Evolutionary conservation across 2,888 invertebrate species (phyloP), one percentile per base, ranked within the genome.

Genomic region (Mylabris sibirica): DNA sequence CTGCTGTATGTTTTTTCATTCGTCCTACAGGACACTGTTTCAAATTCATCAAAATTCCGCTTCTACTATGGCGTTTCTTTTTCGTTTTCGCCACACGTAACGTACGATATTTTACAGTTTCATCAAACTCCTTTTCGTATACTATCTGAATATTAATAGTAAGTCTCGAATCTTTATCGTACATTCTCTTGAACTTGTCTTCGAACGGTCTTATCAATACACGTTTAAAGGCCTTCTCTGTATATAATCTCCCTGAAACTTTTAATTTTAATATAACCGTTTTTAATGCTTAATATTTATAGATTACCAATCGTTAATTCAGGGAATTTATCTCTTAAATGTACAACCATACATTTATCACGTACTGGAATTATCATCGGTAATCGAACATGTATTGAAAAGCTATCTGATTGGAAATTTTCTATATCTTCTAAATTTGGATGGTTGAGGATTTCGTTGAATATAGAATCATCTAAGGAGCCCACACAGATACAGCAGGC

Each of bases 401-500:
- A 61, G 11, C 24, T 41, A 2, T 35, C 17, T 6, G 30, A 38
- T 22, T 6, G 11, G n/a, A 61, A 34, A 22, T 35, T 5, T 0
- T 6, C 0, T 1, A 61, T 9, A 2, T 41, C 9, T 4, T 34
- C 14, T 14, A 38, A 14, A 14, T 3, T n/a, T 3, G 3, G 3
- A 34, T 61, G 20, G 2, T 11, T 38, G 6, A 34, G 3, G 6
- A 61, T 20, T 2, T n/a, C 20, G 0, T 61, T 35, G 9, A 61
- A 9, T 17, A 61, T 24, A 0, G 35, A 22, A 14, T 61, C 61
- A n/a, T 30, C 30, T 34, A 61, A 34, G 14, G 20, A 20, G 2
- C 61, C 61, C 2, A 61, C 12, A 61, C 61, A 61, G 20, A 61
- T n/a, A 38, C 35, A 22, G n/a, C 61, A 61, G 8, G 30, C 5